Base-by-base conservation (phyloP, 2,797 vertebrate genomes). In the Muscicapa striata region DNA sequence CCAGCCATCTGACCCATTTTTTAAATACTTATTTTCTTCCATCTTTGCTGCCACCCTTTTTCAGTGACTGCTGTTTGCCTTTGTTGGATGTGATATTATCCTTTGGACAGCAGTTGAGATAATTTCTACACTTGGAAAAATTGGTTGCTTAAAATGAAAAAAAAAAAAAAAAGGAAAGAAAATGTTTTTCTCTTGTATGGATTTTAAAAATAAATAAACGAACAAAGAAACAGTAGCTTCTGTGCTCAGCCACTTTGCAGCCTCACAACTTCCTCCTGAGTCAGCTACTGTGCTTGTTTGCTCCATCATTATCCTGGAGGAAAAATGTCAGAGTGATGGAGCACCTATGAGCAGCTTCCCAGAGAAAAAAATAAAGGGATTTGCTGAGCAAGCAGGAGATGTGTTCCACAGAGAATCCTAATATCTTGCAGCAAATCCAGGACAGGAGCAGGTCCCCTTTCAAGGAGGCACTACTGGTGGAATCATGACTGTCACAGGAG, bases 281-380 rank as follows among this genome's bases (percentile, higher is more conserved):
- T 97, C 96, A 96, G 96, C 93, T 96, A 34, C 91, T 91, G 91
- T 87, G 92, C 90, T 90, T 97, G 94, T 96, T 97, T 97, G 90
- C 84, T 95, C 94, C 89, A 84, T 95, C 94, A 94, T 97, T 96
- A 93, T 96, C 87, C 84, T 82, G 84, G 96, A 14, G 84, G 94
- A 96, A 96, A 94, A 96, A 91, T 97, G 96, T 97, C 96, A 97
- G 90, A 92, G 91, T 97, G 96, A 97, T 97, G 97, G 96, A 97
- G 91, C 87, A 96, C 95, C 96, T 95, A 20, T 16, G 80, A 96
- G 84, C 86, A 96, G 79, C 73, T 95, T 96, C 87, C 87, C 89
- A 78, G 93, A 70, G 84, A 64, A 92, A 94, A 75, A 94, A 96
- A 95, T 51, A 59, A 52, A 85, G 66, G 87, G 82, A 89, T 94